A percentile compares a stretch with the other conserved stretches of the same genome.
Evolutionary conservation across 2,113 vertebrate genomes (phyloP).

Genomic region (Amphiprion percula): DNA sequence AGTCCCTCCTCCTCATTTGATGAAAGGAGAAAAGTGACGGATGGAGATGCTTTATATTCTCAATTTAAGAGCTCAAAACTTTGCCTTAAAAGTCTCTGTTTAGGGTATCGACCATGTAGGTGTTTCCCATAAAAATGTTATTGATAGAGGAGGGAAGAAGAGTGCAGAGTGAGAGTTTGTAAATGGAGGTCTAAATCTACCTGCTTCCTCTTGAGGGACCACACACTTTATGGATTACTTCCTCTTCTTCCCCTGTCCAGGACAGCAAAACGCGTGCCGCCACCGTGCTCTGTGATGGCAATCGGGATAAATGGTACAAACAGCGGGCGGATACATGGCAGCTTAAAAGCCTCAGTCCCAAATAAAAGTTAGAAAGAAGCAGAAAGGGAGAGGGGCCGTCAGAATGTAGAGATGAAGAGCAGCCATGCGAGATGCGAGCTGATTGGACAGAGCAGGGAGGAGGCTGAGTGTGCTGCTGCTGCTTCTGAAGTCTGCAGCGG

Average conservation of each 20-base stretch:
- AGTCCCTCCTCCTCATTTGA: slow-evolving; percentile 48
- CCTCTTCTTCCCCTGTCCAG: slow-evolving; percentile 55
- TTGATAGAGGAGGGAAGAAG: slow-evolving; percentile 59
- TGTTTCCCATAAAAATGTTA: slow-evolving; percentile 75
- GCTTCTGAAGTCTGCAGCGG: slow-evolving; percentile 51
- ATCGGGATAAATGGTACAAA: slow-evolving; percentile 75
- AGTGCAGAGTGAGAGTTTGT: slow-evolving; percentile 58
- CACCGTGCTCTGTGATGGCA: slow-evolving; percentile 77
- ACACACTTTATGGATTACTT: slow-evolving; percentile 75
- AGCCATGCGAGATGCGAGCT: slow-evolving; percentile 48
- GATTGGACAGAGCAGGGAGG: slow-evolving; percentile 41
- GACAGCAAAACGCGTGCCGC: slow-evolving; percentile 52
- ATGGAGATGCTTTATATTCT: slow-evolving; percentile 67
- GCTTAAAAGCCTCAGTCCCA: slow-evolving; percentile 79
- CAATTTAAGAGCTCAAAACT: slow-evolving; percentile 57
- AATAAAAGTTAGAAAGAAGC: slow-evolving; percentile 70
- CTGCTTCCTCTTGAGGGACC: slow-evolving; percentile 66
- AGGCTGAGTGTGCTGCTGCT: slow-evolving; percentile 5
- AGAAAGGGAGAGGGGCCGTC: slow-evolving; percentile 57
- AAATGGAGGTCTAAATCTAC: slow-evolving; percentile 56
- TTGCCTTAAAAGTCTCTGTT: slow-evolving; percentile 84
- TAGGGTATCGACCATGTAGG: slow-evolving; percentile 55
- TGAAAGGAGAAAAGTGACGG: slow-evolving; percentile 50
- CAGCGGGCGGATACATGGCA: slow-evolving; percentile 62
- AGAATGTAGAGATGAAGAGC: slow-evolving; percentile 63